Evolutionary conservation across 2,113 vertebrate species (phyloP).

Genomic region (Aleadryas rufinucha): DNA sequence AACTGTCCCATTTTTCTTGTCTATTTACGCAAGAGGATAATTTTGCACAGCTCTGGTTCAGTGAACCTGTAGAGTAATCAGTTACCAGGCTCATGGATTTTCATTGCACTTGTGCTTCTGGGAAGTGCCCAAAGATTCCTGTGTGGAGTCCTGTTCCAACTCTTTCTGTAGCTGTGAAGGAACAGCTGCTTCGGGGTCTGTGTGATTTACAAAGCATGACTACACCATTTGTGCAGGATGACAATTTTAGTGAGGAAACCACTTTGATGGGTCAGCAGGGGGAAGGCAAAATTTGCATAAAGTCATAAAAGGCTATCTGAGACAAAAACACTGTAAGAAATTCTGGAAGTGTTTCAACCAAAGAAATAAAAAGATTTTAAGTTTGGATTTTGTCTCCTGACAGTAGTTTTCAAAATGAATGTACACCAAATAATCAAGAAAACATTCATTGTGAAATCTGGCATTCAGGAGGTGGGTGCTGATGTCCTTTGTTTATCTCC

Average conservation of each 20-base stretch:
- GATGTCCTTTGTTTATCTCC: not conserved
- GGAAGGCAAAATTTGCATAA: slow-evolving; percentile 13
- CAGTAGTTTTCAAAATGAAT: not conserved
- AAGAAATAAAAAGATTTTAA: not conserved
- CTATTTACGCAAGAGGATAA: not conserved
- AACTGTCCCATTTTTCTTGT: slow-evolving; percentile 3
- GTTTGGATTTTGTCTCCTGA: not conserved
- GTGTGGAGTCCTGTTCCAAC: not conserved
- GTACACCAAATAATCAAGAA: not conserved
- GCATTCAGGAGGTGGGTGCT: not conserved
- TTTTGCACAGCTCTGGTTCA: not conserved
- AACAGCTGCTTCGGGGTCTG: slow-evolving; percentile 34
- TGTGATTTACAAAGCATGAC: slow-evolving; percentile 19
- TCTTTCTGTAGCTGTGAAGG: not conserved
- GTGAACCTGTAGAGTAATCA: not conserved
- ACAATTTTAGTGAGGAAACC: slow-evolving; percentile 12
- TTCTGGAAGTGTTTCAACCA: slow-evolving; percentile 4
- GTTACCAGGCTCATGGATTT: not conserved
- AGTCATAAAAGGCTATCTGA: not conserved
- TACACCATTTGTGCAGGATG: slow-evolving; percentile 21
- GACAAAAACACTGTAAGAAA: not conserved
- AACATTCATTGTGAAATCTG: not conserved
- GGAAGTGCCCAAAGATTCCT: not conserved
- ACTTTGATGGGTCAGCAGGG: slow-evolving; percentile 20
- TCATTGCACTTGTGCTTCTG: slow-evolving; percentile 22